These are phyloP conservation scores for Agrotis puta DNA, from an alignment of 2,888 invertebrate genomes.

Conservation along the genomic window DNA sequence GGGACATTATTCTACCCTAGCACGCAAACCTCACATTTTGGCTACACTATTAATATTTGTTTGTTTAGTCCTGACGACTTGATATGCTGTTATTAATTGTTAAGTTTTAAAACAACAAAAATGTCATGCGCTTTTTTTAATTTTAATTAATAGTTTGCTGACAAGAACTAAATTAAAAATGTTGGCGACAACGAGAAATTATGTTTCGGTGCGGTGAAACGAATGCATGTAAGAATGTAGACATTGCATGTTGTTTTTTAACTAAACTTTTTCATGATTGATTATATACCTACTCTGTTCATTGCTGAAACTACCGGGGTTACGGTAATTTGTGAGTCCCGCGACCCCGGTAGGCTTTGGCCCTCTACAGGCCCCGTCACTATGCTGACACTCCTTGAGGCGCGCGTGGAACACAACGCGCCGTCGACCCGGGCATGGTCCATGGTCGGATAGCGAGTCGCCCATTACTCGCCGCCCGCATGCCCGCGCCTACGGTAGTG, in stretches of 20 bases:
- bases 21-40: slow-evolving; percentile 50
- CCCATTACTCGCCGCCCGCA: too few species aligned
- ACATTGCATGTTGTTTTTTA: slow-evolving; percentile 21
- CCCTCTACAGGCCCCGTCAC: too few species aligned
- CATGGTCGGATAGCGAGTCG: too few species aligned
- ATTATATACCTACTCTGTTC: neutral
- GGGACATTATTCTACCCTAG: slow-evolving; percentile 10
- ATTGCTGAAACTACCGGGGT: neutral
- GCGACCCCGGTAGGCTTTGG: too few species aligned
- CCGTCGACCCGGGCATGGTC: too few species aligned
- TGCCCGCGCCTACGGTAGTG: too few species aligned
- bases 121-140: slow-evolving; percentile 10
- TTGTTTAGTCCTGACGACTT: slow-evolving; percentile 23
- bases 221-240: slow-evolving; percentile 19
- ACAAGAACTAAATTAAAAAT: slow-evolving; percentile 6
- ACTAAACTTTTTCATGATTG: neutral
- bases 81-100: slow-evolving; percentile 42
- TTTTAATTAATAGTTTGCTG: slow-evolving; percentile 6
- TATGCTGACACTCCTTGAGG: too few species aligned
- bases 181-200: neutral
- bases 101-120: neutral
- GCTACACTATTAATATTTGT: slow-evolving; percentile 43
- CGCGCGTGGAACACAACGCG: too few species aligned
- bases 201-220: slow-evolving; percentile 1
- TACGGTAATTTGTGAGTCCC: too few species aligned